These are phyloP conservation scores for Scaptomyza tumidula DNA, from an alignment of 2,888 invertebrate species.

Conservation along the genomic window DNA sequence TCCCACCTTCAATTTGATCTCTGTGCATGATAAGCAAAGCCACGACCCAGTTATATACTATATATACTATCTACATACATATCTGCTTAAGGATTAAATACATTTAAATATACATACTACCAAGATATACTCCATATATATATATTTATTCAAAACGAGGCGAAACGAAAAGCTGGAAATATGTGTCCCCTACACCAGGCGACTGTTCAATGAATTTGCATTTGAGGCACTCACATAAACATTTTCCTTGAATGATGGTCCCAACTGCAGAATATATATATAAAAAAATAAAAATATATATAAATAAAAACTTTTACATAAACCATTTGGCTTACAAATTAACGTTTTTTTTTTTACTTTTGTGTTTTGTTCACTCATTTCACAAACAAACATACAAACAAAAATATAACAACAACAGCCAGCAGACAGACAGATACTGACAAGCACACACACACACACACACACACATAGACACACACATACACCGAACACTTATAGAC, in stretches of 20 bases:
- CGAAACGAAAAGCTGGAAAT: slow-evolving; percentile 54
- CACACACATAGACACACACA: slow-evolving; percentile 1
- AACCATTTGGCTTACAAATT: slow-evolving; percentile 78
- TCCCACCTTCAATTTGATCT: slow-evolving; percentile 15
- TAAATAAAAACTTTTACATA: slow-evolving; percentile 76
- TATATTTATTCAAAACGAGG: slow-evolving; percentile 9
- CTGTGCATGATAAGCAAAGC: slow-evolving; percentile 35
- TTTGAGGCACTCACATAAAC: slow-evolving; percentile 75
- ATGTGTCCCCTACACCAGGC: slow-evolving; percentile 73
- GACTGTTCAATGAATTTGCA: slow-evolving; percentile 82
- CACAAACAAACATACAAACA: slow-evolving; percentile 49
- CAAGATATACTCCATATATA: neutral
- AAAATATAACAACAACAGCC: slow-evolving; percentile 53
- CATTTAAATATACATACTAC: slow-evolving; percentile 3
- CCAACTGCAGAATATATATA: slow-evolving; percentile 68
- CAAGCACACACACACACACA: slow-evolving; percentile 21
- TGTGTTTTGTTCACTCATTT: slow-evolving; percentile 65
- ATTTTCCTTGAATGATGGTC: slow-evolving; percentile 84
- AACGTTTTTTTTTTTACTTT: slow-evolving; percentile 56
- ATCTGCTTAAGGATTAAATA: slow-evolving; percentile 11
- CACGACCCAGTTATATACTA: slow-evolving; percentile 7
- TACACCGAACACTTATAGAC: too few relatives aligned
- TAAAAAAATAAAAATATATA: too few relatives aligned
- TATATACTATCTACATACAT: neutral
- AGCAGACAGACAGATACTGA: slow-evolving; percentile 57